Evolutionary conservation across 2,888 invertebrate species (phyloP), one percentile per base, ranked within the genome.

Genomic region (Julus scanicus): DNA sequence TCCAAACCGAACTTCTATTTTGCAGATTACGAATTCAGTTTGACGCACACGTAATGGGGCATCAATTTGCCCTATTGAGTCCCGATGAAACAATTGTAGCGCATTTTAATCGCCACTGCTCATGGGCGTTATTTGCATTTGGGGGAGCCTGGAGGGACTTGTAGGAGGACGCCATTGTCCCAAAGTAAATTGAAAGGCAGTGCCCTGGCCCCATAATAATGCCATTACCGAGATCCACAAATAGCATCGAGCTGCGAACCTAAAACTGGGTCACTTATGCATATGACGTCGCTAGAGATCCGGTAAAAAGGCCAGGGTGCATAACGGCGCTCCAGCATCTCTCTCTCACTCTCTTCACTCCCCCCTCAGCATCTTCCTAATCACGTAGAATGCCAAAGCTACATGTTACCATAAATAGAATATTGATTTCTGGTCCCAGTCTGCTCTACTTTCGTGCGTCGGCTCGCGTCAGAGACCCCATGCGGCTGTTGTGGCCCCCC

Each of bases 341-440:
- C 53, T 20, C 48, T 2, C 44, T 86, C 48, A 29, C 13, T 48
- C 40, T 86, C 86, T 49, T 49, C 49, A n/a, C n/a, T n/a, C 83
- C 53, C 53, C 53, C 13, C 20, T 86, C 53, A 44, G 39, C 86
- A 86, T 86, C 86, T 57, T 57, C 57, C 86, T 57, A 53, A 86
- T 53, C 49, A 53, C 49, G 49, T 39, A 86, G 80, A 88, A 88
- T 88, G 88, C 88, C 88, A 88, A 88, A 88, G 88, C 71, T 88
- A 39, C 88, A 48, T 88, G 88, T 88, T 88, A 88, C 88, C 63
- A 88, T 84, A 88, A 88, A 88, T 88, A 88, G 88, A 88, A 39
- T 88, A 88, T 88, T 71, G 88, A 88, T 88, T 88, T 88, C 44
- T 88, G 40, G 15, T 71, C 15, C 29, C 8, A 13, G 39, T 29